phyloP scores from a whole-genome alignment of 2,113 vertebrate species.

The Ginglymostoma cirratum region DNA sequence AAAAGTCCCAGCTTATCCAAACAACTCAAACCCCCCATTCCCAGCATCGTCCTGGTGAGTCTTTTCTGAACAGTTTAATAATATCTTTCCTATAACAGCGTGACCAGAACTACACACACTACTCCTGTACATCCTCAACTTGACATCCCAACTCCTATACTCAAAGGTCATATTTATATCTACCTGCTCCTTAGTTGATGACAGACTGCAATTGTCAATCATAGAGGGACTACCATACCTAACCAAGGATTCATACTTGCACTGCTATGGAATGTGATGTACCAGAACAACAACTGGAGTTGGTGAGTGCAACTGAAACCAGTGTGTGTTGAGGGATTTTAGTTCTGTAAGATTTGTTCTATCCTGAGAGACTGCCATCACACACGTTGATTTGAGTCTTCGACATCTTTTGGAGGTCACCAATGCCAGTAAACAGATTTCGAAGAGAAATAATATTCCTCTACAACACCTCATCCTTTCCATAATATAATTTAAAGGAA shows the following conservation, averaged over 20 bases:
- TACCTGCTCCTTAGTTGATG: too few relatives aligned
- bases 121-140: too few relatives aligned
- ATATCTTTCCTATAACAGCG: too few relatives aligned
- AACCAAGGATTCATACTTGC: neutral
- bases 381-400: neutral
- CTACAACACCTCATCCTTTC: neutral
- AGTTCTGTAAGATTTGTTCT: neutral
- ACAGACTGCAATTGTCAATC: neutral
- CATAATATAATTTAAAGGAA: neutral
- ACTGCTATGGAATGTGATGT: neutral
- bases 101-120: too few relatives aligned
- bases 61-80: too few relatives aligned
- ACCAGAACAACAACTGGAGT: neutral
- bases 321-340: neutral
- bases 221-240: neutral
- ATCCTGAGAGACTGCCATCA: neutral
- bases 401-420: neutral
- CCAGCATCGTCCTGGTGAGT: too few relatives aligned
- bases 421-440: neutral
- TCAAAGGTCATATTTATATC: too few relatives aligned
- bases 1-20: too few relatives aligned
- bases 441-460: conserved; percentile 18
- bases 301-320: neutral
- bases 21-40: too few relatives aligned
- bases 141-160: too few relatives aligned